Evolutionary conservation across 2,113 vertebrate species (phyloP), one percentile per base, ranked within the genome.

Genomic region (Bettongia penicillata): DNA sequence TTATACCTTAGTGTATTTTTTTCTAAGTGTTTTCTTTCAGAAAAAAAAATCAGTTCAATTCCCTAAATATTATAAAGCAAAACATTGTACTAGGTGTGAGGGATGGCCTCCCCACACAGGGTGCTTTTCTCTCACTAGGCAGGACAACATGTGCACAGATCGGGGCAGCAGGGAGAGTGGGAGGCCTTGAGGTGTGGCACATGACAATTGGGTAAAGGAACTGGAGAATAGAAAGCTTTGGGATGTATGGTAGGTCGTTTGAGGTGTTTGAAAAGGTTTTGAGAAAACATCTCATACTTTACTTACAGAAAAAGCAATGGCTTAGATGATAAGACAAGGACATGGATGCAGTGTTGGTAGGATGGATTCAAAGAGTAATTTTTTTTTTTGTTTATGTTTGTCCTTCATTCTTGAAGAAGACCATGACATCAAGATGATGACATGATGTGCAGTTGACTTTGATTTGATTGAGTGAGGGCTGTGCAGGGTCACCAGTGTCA

Each of bases 21-120:
- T 93, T 93, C 57, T 68, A 37, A 47, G 61, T 93, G 26, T 93
- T 93, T 93, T 23, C 84, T 43, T 51, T 91, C 37, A 77, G 31
- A n/a, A n/a, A n/a, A 77, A 77, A n/a, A 57, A 57, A 68, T 68
- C 57, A 68, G 57, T 68, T 61, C 9, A 61, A 9, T 77, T 77
- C 37, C n/a, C 16, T 77, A 43, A 43, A 77, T 43, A 19, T 43
- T 23, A 8, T 84, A 84, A 43, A 43, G 6, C n/a, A 84, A 43
- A 84, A 23, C 7, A 43, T 43, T 22, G 19, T 43, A 6, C 19
- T 19, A 23, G 37, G n/a, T 43, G 19, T 7, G 37, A 31, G 57
- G n/a, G n/a, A 43, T 84, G 19, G 19, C 16, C 25, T 84, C 37
- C 19, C 19, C 68, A 5, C 31, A 10, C 31, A 68, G 31, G 12